phyloP scores from a whole-genome alignment of 1,140 invertebrate genomes.

The Brachionus asplanchnoidis region DNA sequence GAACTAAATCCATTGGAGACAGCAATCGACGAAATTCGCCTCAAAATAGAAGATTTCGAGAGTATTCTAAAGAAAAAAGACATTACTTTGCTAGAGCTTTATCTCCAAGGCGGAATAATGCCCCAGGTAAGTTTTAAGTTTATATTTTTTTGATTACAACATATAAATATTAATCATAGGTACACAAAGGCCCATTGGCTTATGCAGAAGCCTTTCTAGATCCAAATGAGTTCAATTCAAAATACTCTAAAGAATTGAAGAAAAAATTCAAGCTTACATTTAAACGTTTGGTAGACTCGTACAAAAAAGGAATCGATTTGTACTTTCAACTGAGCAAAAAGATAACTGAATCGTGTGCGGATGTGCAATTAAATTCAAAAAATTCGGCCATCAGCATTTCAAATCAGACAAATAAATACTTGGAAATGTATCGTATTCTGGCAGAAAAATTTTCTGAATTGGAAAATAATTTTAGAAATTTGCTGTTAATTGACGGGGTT shows the following conservation, averaged over 20 bases:
- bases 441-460: slow-evolving; percentile 21
- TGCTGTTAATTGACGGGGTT: slow-evolving; percentile 32
- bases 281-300: slow-evolving; percentile 14
- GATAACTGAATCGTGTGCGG: not conserved
- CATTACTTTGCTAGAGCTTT: slow-evolving; percentile 31
- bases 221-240: slow-evolving; percentile 47
- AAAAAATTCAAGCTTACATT: slow-evolving; percentile 37
- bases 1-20: slow-evolving; percentile 86
- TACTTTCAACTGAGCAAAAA: not conserved
- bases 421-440: slow-evolving; percentile 28
- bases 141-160: not conserved
- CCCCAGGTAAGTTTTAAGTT: not conserved
- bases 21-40: slow-evolving; percentile 84
- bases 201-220: slow-evolving; percentile 84
- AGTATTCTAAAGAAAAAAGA: slow-evolving; percentile 28
- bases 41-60: slow-evolving; percentile 45
- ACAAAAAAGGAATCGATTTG: slow-evolving; percentile 33
- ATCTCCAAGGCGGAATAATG: slow-evolving; percentile 41
- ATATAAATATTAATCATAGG: not conserved
- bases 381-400: not conserved
- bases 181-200: slow-evolving; percentile 69
- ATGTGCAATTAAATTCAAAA: not conserved
- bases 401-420: slow-evolving; percentile 2
- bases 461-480: slow-evolving; percentile 39
- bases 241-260: slow-evolving; percentile 31